Conservation (phyloP, 2,797 vertebrate species). For the Eulemur albifrons region DNA sequence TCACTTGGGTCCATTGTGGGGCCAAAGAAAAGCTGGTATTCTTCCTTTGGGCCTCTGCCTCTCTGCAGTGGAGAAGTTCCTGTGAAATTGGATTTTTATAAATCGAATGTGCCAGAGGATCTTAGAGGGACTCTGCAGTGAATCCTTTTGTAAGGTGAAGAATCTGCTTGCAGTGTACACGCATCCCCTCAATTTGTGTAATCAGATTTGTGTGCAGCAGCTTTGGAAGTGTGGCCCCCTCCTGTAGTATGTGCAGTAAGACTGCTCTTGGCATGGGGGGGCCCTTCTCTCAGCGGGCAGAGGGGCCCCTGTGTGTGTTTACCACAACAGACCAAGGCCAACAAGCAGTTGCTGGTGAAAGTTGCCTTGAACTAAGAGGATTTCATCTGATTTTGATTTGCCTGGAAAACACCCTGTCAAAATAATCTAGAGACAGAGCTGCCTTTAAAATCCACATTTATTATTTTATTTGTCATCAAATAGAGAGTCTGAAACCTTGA, state of each 20-base stretch:
- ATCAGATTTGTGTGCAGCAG: neutral
- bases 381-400: neutral
- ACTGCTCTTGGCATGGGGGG: neutral
- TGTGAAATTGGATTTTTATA: conserved; percentile 34
- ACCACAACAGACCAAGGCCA: accelerated
- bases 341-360: neutral
- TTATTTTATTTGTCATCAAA: neutral
- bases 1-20: neutral
- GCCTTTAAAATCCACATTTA: neutral
- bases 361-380: neutral
- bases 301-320: too few relatives aligned
- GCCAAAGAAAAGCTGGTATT: neutral
- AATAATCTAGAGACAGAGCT: neutral
- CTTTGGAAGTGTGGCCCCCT: neutral
- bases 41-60: neutral
- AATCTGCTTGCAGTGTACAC: neutral
- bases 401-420: neutral
- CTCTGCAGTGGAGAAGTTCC: neutral
- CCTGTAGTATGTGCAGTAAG: neutral
- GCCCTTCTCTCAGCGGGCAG: neutral
- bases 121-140: neutral
- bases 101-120: neutral
- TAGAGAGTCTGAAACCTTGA: neutral
- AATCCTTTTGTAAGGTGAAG: neutral
- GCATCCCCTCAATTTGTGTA: neutral